Evolutionary conservation across 2,113 vertebrate species (phyloP).

Genomic region (Heterotis niloticus): DNA sequence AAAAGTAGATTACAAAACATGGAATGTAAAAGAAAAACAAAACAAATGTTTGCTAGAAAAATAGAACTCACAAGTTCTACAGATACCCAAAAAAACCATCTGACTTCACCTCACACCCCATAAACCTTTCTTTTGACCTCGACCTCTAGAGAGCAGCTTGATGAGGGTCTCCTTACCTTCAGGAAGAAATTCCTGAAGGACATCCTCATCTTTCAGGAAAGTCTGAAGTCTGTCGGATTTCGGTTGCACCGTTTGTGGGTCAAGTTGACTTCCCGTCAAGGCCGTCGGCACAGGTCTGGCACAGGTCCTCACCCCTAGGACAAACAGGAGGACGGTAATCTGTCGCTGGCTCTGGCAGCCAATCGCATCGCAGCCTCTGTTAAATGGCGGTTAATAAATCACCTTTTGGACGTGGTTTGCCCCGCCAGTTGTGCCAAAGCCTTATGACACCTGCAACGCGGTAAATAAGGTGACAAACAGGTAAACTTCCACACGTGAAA

Average conservation of each 20-base stretch:
- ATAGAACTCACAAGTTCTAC: too few species aligned
- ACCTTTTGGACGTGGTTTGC: background rate
- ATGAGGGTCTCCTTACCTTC: too few species aligned
- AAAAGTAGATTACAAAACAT: too few species aligned
- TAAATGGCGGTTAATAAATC: conserved; percentile 17
- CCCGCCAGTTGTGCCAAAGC: conserved; percentile 11
- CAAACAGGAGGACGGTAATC: background rate
- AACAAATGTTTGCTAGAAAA: too few species aligned
- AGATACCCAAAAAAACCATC: too few species aligned
- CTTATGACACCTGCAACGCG: conserved; percentile 15
- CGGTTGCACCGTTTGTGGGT: background rate
- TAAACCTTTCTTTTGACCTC: too few species aligned
- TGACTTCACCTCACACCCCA: too few species aligned
- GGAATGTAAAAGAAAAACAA: too few species aligned
- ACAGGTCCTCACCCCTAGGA: background rate
- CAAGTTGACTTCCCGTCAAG: background rate
- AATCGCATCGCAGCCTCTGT: conserved; percentile 9
- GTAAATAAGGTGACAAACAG: background rate
- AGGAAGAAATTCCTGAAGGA: too few species aligned
- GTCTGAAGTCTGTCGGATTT: background rate
- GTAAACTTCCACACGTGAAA: background rate
- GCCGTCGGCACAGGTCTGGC: conserved; percentile 2
- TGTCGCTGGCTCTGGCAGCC: conserved; percentile 12
- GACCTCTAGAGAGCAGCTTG: too few species aligned
- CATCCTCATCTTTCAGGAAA: background rate